Evolutionary conservation across 2,113 vertebrate species (phyloP).

Genomic region (Orycteropus afer): DNA sequence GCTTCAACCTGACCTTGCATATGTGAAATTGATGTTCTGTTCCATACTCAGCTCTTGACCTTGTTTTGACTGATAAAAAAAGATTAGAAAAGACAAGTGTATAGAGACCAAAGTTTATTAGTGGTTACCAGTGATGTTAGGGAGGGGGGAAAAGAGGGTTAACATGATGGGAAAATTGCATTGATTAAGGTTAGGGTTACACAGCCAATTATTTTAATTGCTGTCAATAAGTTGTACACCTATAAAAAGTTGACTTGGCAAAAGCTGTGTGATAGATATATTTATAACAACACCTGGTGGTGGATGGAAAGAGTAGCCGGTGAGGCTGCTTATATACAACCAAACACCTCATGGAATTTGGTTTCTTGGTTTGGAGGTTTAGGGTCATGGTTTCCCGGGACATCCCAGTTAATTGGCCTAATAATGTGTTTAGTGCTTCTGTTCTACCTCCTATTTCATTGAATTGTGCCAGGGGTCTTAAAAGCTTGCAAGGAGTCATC

Average conservation of each 20-base stretch:
- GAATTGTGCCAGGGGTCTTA: too few relatives aligned
- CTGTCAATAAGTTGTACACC: neutral
- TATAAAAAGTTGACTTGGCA: neutral
- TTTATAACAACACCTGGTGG: neutral
- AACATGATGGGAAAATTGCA: neutral
- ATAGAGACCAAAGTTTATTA: too few relatives aligned
- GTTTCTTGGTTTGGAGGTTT: neutral
- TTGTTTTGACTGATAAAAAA: too few relatives aligned
- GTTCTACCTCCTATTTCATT: neutral
- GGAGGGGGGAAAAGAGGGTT: too few relatives aligned
- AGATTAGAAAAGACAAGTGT: too few relatives aligned
- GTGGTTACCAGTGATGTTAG: too few relatives aligned
- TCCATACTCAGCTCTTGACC: too few relatives aligned
- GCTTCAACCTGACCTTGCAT: too few relatives aligned
- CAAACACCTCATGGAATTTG: too few relatives aligned
- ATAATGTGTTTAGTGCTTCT: neutral
- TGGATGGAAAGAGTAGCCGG: neutral
- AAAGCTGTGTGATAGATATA: neutral
- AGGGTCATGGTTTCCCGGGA: neutral
- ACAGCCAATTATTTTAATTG: neutral
- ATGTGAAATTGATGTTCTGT: too few relatives aligned
- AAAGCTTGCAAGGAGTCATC: neutral
- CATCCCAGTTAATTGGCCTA: neutral
- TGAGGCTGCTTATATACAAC: neutral
- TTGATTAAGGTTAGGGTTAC: neutral